Evolutionary conservation across 2,113 vertebrate species (phyloP), one percentile per base, ranked within the genome.

Genomic region (Symphodus melops): DNA sequence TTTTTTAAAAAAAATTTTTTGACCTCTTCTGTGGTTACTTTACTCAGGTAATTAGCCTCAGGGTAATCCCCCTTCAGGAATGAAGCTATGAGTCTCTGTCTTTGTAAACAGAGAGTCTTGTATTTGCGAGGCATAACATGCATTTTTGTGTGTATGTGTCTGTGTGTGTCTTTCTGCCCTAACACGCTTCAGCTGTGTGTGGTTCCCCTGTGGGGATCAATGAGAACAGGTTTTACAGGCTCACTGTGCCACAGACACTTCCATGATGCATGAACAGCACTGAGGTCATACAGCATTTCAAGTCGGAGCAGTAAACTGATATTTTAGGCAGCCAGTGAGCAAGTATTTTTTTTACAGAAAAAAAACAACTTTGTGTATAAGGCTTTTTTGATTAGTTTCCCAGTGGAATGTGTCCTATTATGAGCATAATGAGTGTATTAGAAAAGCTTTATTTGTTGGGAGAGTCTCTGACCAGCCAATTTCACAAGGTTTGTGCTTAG

Each of bases 201-300:
- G 58, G 62, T 70, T 84, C 42, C 61, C 73, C 51, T 80, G n/a
- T 55, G 57, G 75, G 71, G 65, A 57, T 78, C 9, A 9, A 20
- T 9, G 9, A 16, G 25, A 92, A 90, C 93, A 81, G 86, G 92
- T 92, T 90, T 78, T 76, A 79, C 93, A 81, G 68, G 90, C 75
- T 90, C 21, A 4, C 23, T 17, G 39, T 20, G 46, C 61, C 66
- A 36, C 46, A 39, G 9, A 44, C 16, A 33, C n/a, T 58, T 77
- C 48, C 4, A 19, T 4, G 23, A 23, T 60, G 41, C 19, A 62
- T 21, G 9, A 48, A 19, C 48, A 52, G 39, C 64, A 20, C 23
- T 23, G 41, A 33, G 57, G 20, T 69, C 63, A 64, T 33, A 36
- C 9, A 42, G 39, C 62, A 23, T 11, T 8, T 48, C 60, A 55